Base-by-base conservation (phyloP, 2,113 vertebrate genomes). In the Tonatia bakeri region DNA sequence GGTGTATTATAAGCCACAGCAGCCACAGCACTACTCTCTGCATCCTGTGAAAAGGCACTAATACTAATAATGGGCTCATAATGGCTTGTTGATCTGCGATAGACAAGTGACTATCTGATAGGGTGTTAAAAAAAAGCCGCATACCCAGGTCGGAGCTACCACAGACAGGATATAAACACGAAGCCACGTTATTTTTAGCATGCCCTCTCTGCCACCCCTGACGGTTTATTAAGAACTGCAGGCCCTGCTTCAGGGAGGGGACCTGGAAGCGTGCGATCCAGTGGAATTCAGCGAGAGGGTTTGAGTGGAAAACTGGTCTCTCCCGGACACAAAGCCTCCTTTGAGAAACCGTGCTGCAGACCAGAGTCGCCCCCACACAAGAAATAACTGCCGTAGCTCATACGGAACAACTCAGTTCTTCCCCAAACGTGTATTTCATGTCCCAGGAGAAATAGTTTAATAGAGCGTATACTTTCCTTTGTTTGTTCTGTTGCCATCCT, bases 221-320 rank as follows among this genome's bases (percentile, higher is more conserved):
- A 54, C 43, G 52, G 76, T 69, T 92, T 82, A 69, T 69, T 16
- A 72, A 52, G 73, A 87, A 72, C 28, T 5, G 4, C 31, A 70
- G 83, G 45, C 50, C 69, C 2, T 72, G 6, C 40, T 95, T 89
- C 26, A 61, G 81, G 59, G 54, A 81, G 83, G 82, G 75, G 61
- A 24, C 28, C 76, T 69, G 61, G 76, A 54, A 38, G 14, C 1
- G 0, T 36, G 16, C 4, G 16, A 72, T 50, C 61, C 33, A 40
- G 4, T 77, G 90, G 45, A 67, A 19, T 95, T 87, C 72, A 43
- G 33, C 61, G 79, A 83, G 77, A 73, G 43, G 43, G 72, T 76
- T 85, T 45, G 94, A 67, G 36, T 95, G 67, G 97, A 96, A 95
- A 85, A 38, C 67, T 38, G 28, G 54, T n/a, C 84, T 81, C 43